These are phyloP conservation scores for Podiceps cristatus DNA, from an alignment of 2,113 vertebrate species.

Conservation along the genomic window DNA sequence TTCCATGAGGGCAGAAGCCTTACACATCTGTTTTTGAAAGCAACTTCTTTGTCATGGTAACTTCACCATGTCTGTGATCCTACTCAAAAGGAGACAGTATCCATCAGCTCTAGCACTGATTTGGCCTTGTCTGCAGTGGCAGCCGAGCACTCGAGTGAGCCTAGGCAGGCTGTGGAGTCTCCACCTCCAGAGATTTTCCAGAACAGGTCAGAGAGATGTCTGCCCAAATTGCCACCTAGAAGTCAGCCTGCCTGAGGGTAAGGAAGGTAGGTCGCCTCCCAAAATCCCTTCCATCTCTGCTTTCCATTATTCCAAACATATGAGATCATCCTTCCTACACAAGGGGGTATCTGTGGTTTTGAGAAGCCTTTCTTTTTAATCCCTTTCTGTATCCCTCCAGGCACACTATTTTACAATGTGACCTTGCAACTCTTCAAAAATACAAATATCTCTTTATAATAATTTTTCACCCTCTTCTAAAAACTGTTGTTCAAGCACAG, in stretches of 20 bases:
- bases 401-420: neutral
- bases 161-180: neutral
- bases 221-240: neutral
- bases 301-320: neutral
- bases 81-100: neutral
- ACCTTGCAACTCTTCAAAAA: neutral
- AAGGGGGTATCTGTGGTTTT: neutral
- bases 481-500: neutral
- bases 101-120: neutral
- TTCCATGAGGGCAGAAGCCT: neutral
- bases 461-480: accelerated
- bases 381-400: neutral
- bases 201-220: neutral
- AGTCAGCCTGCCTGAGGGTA: neutral
- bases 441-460: neutral
- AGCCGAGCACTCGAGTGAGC: neutral
- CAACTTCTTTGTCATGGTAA: neutral
- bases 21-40: neutral
- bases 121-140: neutral
- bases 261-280: neutral
- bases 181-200: neutral
- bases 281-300: neutral
- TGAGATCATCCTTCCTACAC: accelerated
- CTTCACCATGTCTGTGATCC: neutral
- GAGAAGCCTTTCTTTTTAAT: neutral